These are phyloP conservation scores for Dromococcyx pavoninus DNA, from an alignment of 2,797 vertebrate genomes.

Conservation along the genomic window DNA sequence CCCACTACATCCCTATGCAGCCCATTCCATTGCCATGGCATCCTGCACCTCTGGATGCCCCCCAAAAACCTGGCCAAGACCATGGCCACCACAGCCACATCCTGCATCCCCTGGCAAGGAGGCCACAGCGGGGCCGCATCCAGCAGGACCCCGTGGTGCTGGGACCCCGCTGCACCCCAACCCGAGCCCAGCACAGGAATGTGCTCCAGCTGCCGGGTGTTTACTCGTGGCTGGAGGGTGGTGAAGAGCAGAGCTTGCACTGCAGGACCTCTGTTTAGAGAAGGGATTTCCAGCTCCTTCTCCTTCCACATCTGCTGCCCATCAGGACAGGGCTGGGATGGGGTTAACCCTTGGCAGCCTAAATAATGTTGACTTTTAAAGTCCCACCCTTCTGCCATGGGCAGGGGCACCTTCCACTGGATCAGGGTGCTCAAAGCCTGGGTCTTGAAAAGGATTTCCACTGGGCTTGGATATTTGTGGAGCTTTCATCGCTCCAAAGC, in stretches of 20 bases:
- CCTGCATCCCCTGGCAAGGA: background rate
- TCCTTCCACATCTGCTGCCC: background rate
- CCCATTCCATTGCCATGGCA: too few relatives aligned
- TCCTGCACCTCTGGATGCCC: too few relatives aligned
- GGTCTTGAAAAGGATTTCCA: background rate
- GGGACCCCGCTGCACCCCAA: background rate
- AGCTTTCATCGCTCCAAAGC: background rate
- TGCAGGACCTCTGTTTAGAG: background rate
- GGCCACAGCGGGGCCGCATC: rapidly evolving
- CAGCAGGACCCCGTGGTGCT: background rate
- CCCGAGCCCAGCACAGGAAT: background rate
- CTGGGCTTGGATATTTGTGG: background rate
- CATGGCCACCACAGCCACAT: rapidly evolving
- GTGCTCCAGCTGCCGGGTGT: background rate
- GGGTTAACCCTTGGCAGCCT: background rate
- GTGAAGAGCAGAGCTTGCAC: background rate
- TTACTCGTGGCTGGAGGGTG: background rate
- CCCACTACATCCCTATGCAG: too few relatives aligned
- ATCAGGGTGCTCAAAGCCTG: too few relatives aligned
- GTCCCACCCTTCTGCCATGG: too few relatives aligned
- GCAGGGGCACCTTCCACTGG: too few relatives aligned
- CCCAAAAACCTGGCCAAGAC: rapidly evolving
- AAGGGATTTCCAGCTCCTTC: background rate
- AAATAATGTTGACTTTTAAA: too few relatives aligned
- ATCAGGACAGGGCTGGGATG: background rate